Evolutionary conservation across 2,888 invertebrate genomes (phyloP), one percentile per base, ranked within the genome.

Genomic region (Cistogaster globosa): DNA sequence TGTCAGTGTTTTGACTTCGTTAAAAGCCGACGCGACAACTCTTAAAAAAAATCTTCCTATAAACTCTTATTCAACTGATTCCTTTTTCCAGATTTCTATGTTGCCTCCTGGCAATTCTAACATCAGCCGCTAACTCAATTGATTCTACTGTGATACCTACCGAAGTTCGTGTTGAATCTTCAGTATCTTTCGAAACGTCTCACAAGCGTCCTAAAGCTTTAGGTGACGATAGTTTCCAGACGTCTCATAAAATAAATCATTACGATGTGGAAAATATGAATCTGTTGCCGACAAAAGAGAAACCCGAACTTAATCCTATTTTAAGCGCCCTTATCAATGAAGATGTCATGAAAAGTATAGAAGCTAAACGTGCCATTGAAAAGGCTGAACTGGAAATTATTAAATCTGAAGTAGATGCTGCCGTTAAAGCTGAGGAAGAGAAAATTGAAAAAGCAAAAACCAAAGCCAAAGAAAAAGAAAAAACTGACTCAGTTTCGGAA

Each of bases 121-220:
- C 87, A n/a, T 84, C 82, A 36, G 88, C 88, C 45, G 88, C 89
- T 75, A 87, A 83, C 77, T 74, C 88, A 65, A 77, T 84, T 48
- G 87, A 87, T 58, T 63, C 78, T 11, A 45, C 62, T 77, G 80
- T 75, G 75, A 79, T 78, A 51, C 78, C 85, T 51, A 63, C 77
- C 53, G 87, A 88, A 58, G 71, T 87, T 18, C 79, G 78, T 2
- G 83, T 86, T 1, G 83, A 87, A 12, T 67, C 84, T 55, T 82
- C 87, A 7, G 86, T 87, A 3, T 83, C 87, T 12, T 96, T 96
- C 88, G 96, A 96, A 92, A 95, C 96, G 2, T 93, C 96, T 2
- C 96, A 96, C 90, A 96, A 96, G 92, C 94, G 95, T 87, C 91
- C 89, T 0, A 88, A 88, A n/a, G 95, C 95, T 0, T 94, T 93